phyloP scores from a whole-genome alignment of 1,140 invertebrate genomes.

The Lamellibrachia luymesi region DNA sequence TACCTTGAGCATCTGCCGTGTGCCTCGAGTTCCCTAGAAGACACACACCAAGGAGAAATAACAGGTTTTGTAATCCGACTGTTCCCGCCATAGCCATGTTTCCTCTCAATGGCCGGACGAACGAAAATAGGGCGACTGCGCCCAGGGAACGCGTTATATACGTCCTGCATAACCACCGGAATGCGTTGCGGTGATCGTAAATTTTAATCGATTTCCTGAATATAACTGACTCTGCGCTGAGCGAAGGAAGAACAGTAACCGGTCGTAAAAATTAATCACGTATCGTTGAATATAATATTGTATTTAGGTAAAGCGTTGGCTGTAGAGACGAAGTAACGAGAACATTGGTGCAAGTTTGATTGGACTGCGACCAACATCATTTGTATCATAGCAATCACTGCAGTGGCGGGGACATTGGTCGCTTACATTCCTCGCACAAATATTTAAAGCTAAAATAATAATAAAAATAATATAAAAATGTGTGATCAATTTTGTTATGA shows the following conservation, averaged over 20 bases:
- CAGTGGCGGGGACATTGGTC: too few species aligned
- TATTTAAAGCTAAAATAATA: too few species aligned
- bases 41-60: background rate
- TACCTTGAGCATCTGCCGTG: background rate
- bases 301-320: background rate
- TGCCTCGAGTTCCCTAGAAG: background rate
- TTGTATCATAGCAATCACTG: too few species aligned
- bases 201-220: conserved; percentile 5
- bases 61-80: background rate
- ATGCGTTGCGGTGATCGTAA: background rate
- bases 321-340: background rate
- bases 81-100: background rate
- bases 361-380: too few species aligned
- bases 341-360: too few species aligned
- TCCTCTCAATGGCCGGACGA: background rate
- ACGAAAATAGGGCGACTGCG: background rate
- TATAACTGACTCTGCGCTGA: background rate
- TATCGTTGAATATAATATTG: background rate
- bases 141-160: background rate
- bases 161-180: background rate
- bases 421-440: too few species aligned
- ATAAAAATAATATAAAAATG: too few species aligned
- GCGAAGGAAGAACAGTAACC: background rate
- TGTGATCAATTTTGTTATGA: too few species aligned
- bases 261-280: background rate